Base-by-base conservation (phyloP, 2,113 vertebrate genomes). In the Perca schrenkii region DNA sequence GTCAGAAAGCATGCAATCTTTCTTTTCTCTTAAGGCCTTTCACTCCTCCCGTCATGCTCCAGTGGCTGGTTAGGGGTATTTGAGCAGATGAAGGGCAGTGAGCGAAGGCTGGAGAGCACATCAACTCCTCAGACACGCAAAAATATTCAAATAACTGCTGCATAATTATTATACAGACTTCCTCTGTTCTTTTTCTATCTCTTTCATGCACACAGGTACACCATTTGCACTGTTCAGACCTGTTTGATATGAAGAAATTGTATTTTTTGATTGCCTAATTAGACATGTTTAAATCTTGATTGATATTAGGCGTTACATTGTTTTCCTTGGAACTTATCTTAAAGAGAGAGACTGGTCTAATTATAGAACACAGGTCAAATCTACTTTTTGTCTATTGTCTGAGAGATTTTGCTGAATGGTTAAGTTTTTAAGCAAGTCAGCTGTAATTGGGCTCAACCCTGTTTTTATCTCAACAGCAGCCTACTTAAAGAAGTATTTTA, bases 71-170 rank as follows among this genome's bases (percentile, higher is more conserved):
- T 49, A 15, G 69, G 46, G 34, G 21, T 47, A 49, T 84, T 54
- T 58, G 28, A 82, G 74, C 74, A 66, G 80, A 74, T 85, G 87
- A 69, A 31, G 57, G 68, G 46, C 72, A 76, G 54, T 43, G 80
- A 82, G 64, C 87, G 83, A 77, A 66, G 70, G 78, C 52, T 34
- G 49, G 19, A 71, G 74, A 77, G 63, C 68, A 25, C 19, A 25
- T 52, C 53, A 47, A 14, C 65, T 79, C 1, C 5, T 22, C 49
- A 40, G 0, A 4, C 49, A 62, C 12, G 19, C 49, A 71, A 17
- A 49, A 74, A 14, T 74, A 80, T 83, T 77, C 53, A 83, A 66
- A 63, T 83, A 53, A n/a, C 15, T 47, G 46, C 53, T 63, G 43
- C 8, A 22, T 49, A 12, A 69, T 75, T 31, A 21, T 63, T 13